These are phyloP conservation scores for Ariolimax columbianus DNA, from an alignment of 2,888 invertebrate species.

Conservation along the genomic window DNA sequence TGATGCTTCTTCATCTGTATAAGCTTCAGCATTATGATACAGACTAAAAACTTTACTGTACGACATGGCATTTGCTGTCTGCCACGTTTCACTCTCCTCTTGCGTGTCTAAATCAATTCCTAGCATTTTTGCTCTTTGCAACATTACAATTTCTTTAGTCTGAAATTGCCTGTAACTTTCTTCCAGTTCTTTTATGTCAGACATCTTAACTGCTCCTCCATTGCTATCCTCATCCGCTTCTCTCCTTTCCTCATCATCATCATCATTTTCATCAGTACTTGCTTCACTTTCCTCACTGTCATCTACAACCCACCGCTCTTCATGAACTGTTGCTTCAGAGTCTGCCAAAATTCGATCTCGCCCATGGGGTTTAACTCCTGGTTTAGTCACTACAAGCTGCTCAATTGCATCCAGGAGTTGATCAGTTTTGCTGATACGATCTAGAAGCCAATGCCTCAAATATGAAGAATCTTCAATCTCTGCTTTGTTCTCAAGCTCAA, in stretches of 20 bases:
- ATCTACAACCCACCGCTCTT: constrained; percentile 41
- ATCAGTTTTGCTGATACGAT: constrained; percentile 31
- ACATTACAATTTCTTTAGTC: constrained; percentile 34
- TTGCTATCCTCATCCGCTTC: constrained; percentile 18
- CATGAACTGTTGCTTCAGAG: not conserved
- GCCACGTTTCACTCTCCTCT: constrained; percentile 25
- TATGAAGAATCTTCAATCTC: constrained; percentile 2
- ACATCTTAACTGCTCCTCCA: not conserved
- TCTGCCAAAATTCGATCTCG: not conserved
- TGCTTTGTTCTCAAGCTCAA: constrained; percentile 16
- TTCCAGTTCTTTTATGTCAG: constrained; percentile 29
- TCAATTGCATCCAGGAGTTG: constrained; percentile 46
- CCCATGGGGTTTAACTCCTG: not conserved
- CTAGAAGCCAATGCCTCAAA: constrained; percentile 39
- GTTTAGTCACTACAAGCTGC: constrained; percentile 5
- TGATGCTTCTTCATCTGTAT: constrained; percentile 37
- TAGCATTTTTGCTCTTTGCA: constrained; percentile 41
- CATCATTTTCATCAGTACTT: not conserved
- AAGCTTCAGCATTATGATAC: constrained; percentile 27
- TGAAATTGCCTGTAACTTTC: constrained; percentile 29
- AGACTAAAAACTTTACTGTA: constrained; percentile 47
- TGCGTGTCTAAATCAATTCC: constrained; percentile 37
- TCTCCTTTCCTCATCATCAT: constrained; percentile 23
- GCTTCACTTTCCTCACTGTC: constrained; percentile 23
- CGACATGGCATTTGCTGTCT: constrained; percentile 35